Percentiles rank a stretch among this genome's conserved stretches.
Evolutionary conservation across 2,797 vertebrate genomes (phyloP).

Genomic region (Meda fulgida): DNA sequence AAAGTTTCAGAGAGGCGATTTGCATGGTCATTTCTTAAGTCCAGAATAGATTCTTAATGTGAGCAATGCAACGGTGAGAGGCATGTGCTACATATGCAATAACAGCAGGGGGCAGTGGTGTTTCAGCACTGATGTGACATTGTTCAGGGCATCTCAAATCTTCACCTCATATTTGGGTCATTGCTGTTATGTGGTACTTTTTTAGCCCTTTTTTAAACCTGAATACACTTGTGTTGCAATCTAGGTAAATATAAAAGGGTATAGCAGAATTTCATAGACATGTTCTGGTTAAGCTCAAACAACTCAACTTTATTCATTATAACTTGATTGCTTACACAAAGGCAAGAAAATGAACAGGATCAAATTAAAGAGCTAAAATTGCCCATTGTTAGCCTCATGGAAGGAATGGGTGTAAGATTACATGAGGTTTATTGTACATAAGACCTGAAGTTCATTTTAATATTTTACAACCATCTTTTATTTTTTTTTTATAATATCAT

Average conservation of each 20-base stretch:
- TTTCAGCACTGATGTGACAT: constrained; percentile 32
- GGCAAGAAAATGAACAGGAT: neutral
- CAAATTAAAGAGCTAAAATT: neutral
- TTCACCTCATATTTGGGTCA: neutral
- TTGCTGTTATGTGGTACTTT: neutral
- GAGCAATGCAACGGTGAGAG: constrained; percentile 49
- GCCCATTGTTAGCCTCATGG: neutral
- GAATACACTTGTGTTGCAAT: neutral
- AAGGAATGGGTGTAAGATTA: neutral
- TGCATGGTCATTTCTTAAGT: neutral
- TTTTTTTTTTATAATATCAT: neutral
- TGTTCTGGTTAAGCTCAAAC: neutral
- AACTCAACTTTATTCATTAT: neutral
- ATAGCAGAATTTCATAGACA: neutral
- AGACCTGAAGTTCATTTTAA: neutral
- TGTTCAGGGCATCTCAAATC: neutral
- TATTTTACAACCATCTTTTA: neutral
- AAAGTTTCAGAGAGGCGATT: neutral
- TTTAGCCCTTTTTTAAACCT: neutral
- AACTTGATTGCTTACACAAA: neutral
- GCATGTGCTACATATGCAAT: neutral
- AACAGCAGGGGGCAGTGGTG: constrained; percentile 77
- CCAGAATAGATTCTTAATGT: neutral
- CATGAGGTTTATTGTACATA: neutral
- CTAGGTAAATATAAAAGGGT: neutral